Base-by-base conservation (phyloP, 2,888 invertebrate genomes). In the Cephus pulcher region DNA sequence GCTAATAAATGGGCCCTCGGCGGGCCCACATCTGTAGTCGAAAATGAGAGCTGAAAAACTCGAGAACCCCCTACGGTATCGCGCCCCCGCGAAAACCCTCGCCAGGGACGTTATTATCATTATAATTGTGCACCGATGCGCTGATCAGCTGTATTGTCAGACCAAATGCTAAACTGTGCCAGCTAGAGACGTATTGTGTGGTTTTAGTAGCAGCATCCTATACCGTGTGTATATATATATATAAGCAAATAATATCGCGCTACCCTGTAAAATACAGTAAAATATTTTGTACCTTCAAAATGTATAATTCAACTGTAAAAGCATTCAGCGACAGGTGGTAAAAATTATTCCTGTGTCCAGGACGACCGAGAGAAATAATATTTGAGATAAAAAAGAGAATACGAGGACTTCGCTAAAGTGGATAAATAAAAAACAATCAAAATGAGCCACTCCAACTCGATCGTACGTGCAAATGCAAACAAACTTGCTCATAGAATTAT, bases 111-210 rank as follows among this genome's bases (percentile, higher is more conserved):
- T 85, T 80, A 90, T 91, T 91, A 91, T 91, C 90, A 91, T 91
- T 90, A 89, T 89, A 91, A 91, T 91, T 88, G 86, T 84, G 89
- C 87, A 90, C 85, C 87, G 89, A 90, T 89, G 89, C 88, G 88
- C 89, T 90, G 90, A 90, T 90, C 90, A 89, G 88, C 86, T 80
- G 88, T 85, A 91, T 91, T 91, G 91, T 91, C 85, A 80, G 85
- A 84, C 91, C 91, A 91, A 91, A 91, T 91, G 91, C 89, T 88
- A 80, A 82, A 82, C 76, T 78, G 32, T 77, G 73, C 77, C 34
- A 37, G 70, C 23, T 15, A 30, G n/a, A 15, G 69, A n/a, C 12
- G 11, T 40, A 35, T 34, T 30, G 30, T 78, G 69, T 71, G 71
- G 23, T 56, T 23, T 23, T 23, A 56, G 56, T 23, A 23, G 56